Percentiles rank a stretch among this genome's conserved stretches.
phyloP scores from a whole-genome alignment of 2,113 vertebrate species.

The Lophura nycthemera region DNA sequence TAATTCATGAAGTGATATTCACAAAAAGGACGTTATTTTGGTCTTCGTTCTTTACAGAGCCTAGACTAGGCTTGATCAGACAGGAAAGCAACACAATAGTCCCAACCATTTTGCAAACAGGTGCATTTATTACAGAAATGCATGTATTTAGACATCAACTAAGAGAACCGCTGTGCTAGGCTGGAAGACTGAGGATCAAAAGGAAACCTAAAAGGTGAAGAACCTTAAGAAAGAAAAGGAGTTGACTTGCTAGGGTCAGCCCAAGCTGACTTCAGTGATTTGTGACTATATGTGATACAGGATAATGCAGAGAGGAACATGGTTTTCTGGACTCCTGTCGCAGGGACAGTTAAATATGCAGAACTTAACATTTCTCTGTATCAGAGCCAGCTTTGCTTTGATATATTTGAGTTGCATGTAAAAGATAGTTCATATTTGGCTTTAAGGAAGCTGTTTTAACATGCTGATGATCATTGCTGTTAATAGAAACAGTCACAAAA shows the following conservation, averaged over 20 bases:
- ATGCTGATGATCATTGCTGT: neutral
- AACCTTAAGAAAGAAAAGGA: neutral
- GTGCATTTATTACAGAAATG: neutral
- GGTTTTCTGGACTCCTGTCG: neutral
- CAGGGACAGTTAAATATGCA: neutral
- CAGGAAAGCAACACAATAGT: neutral
- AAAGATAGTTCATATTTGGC: neutral
- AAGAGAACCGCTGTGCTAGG: neutral
- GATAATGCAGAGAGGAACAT: neutral
- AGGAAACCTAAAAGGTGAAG: neutral
- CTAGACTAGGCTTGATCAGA: neutral
- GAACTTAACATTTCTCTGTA: neutral
- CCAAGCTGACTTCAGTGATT: neutral
- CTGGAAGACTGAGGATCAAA: neutral
- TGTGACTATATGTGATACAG: neutral
- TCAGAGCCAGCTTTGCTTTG: constrained; percentile 1
- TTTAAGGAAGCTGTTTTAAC: neutral
- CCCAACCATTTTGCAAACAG: neutral
- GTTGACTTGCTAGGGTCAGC: neutral
- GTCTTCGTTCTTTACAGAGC: neutral
- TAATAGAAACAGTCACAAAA: neutral
- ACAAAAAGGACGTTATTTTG: neutral
- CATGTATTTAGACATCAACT: neutral
- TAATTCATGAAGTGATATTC: neutral
- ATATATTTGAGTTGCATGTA: neutral